Conservation (phyloP, 2,888 invertebrate genomes). For the Mechanitis messenoides region DNA sequence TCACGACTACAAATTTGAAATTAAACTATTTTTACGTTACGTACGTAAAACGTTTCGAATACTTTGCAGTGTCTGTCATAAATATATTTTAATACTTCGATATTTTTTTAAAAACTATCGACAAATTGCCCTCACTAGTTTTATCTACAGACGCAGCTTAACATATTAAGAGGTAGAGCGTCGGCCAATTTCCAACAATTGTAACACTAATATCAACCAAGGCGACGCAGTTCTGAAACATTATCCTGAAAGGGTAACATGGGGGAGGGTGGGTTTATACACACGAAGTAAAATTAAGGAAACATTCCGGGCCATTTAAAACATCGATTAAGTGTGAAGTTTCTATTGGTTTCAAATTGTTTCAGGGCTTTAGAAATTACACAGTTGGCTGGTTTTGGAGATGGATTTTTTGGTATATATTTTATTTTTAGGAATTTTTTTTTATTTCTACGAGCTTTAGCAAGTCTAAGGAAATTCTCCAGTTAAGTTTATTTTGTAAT, state of each 20-base stretch:
- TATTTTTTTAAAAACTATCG: slow-evolving; percentile 16
- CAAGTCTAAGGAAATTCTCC: too few relatives aligned
- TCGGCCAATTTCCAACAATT: slow-evolving; percentile 52
- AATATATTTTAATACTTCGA: not conserved
- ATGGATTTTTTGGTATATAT: too few relatives aligned
- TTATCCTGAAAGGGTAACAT: slow-evolving; percentile 27
- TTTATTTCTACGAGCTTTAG: too few relatives aligned
- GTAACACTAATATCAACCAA: slow-evolving; percentile 27
- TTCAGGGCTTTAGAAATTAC: not conserved
- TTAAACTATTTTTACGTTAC: too few relatives aligned
- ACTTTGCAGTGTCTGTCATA: not conserved
- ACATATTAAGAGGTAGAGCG: slow-evolving; percentile 43
- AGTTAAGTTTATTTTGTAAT: too few relatives aligned
- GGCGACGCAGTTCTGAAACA: slow-evolving; percentile 45
- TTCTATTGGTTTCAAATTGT: not conserved
- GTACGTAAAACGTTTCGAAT: too few relatives aligned
- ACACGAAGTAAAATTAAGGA: slow-evolving; percentile 4
- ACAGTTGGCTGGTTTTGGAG: too few relatives aligned
- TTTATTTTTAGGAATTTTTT: too few relatives aligned
- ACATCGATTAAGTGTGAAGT: too few relatives aligned
- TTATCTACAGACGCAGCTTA: slow-evolving; percentile 40
- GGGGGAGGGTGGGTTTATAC: slow-evolving; percentile 5
- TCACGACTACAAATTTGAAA: too few relatives aligned
- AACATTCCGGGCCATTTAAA: slow-evolving; percentile 1
- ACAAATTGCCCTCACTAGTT: slow-evolving; percentile 31